Evolutionary conservation across 2,113 vertebrate species (phyloP), one percentile per base, ranked within the genome.

Genomic region (Sinocyclocheilus maitianheensis): DNA sequence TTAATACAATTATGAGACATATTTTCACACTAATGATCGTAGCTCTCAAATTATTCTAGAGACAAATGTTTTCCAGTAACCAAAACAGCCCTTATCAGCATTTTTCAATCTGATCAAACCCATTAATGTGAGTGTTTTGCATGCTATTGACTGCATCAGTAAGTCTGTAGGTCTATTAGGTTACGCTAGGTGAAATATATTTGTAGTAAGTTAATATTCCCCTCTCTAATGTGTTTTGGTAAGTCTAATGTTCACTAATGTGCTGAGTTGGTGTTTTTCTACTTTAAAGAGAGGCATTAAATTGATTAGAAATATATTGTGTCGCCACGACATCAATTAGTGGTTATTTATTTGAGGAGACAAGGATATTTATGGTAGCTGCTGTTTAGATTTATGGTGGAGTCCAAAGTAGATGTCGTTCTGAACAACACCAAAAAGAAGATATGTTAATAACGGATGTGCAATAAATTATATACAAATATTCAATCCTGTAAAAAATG

Each of bases 221-320:
- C 24, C 58, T 77, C 5, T 84, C 34, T 71, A 77, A 82, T 84
- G 80, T 51, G 83, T 71, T 55, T 51, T 14, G 40, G n/a, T 30
- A 34, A 43, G 72, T 22, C 51, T 79, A 85, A 83, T 83, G 83
- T 76, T 78, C 71, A 24, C 58, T 22, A 37, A 79, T 84, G 48
- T 86, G 85, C 87, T 76, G 81, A 82, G 53, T 69, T 76, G 48
- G 16, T 62, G 16, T 62, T 82, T 37, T 85, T 82, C 63, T 71
- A 43, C 26, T 77, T 76, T 84, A 60, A 83, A 78, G 75, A 62
- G 34, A 30, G 12, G 10, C 30, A 74, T 77, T 84, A 87, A 88
- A 77, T 80, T 11, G 71, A 87, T 89, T 84, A 86, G 10, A 76
- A 81, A 76, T 60, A 85, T 77, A 84, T 77, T 84, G 58, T 46